phyloP scores from a whole-genome alignment of 2,797 vertebrate species.

The Erithacus rubecula region DNA sequence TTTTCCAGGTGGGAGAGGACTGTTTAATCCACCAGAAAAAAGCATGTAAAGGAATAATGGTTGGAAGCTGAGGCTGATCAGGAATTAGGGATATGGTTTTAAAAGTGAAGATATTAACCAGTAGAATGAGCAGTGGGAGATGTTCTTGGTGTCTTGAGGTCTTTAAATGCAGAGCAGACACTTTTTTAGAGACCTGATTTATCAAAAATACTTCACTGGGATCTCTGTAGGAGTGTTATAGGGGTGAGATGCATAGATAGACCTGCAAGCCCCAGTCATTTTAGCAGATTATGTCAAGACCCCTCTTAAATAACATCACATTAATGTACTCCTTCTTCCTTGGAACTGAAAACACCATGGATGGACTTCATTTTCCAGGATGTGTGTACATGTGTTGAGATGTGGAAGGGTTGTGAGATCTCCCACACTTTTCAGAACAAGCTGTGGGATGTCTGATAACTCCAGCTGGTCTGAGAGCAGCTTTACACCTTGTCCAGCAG shows the following conservation, averaged over 20 bases:
- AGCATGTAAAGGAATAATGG: not conserved
- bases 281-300: not conserved
- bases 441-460: not conserved
- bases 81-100: not conserved
- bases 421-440: not conserved
- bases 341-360: not conserved
- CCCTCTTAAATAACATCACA: not conserved
- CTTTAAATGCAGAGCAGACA: not conserved
- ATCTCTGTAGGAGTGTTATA: rapidly evolving
- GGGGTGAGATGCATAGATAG: not conserved
- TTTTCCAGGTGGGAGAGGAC: not conserved
- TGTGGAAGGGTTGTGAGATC: not conserved
- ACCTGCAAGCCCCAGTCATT: rapidly evolving
- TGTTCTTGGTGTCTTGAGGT: not conserved
- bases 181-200: not conserved
- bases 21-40: conserved; percentile 10
- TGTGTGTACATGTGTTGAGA: rapidly evolving
- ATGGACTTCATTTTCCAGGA: not conserved
- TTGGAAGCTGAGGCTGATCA: not conserved
- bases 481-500: not conserved
- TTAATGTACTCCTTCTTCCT: not conserved
- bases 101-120: not conserved
- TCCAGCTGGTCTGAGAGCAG: not conserved
- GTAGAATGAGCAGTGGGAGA: not conserved
- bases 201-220: not conserved